Evolutionary conservation across 1,140 invertebrate genomes (phyloP), one percentile per base, ranked within the genome.

Genomic region (Drosophila nebulosa): DNA sequence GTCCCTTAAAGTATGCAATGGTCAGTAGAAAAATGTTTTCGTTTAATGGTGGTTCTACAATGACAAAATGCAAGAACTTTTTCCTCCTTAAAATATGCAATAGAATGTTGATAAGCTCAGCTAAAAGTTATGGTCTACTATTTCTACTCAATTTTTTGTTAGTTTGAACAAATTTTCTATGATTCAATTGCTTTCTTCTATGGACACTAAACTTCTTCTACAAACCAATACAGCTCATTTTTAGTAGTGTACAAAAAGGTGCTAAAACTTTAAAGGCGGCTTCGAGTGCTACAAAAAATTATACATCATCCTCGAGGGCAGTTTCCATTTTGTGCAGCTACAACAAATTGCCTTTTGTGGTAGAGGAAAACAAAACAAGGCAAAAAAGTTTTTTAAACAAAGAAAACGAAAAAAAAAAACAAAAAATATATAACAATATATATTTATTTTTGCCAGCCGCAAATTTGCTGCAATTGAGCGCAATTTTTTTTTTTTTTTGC

Each of bases 401-500:
- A 39, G 4, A 39, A 4, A 39, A 39, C 4, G 1, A n/a, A 16
- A 42, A 42, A 18, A 16, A 39, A 14, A 39, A 16, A 14, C 1
- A 16, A 42, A 42, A 46, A 46, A 46, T 21, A 18, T 12, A 32
- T 32, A 32, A 46, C 39, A 46, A 46, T 46, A 21, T 46, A 46
- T 55, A 78, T 60, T 61, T 64, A 30, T 63, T 55, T 61, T 46
- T 59, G 27, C 61, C 66, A 68, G 69, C 69, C 74, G 77, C 77
- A 88, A 88, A 88, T 86, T 88, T 69, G 74, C 67, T 78, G 78
- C 81, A 86, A 88, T 88, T 78, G 74, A 67, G 74, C 64, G 46
- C 67, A 78, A 69, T 86, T 66, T 26, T 35, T 27, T 30, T 35
- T 27, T 61, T 26, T 18, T 64, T 35, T 27, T 30, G 50, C 39